Percentiles rank a stretch among this genome's conserved stretches.
Conservation (phyloP, 2,113 vertebrate genomes). For the Micronycteris hirsuta region DNA sequence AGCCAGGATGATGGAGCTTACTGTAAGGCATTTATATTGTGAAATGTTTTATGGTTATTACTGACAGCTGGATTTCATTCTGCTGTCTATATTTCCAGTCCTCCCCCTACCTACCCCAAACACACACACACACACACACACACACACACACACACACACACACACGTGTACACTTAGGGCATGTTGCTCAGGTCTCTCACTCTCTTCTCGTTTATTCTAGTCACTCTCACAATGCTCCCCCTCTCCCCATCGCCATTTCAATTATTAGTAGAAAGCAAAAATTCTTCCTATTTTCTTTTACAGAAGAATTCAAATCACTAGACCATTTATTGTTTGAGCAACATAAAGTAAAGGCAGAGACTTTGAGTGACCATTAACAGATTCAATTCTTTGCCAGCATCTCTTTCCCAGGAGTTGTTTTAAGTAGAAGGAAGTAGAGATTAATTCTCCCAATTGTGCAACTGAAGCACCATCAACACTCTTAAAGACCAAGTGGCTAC, state of each 20-base stretch:
- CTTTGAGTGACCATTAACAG: not conserved
- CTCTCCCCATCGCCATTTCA: not conserved
- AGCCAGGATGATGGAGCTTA: not conserved
- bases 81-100: not conserved
- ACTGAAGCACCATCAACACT: not conserved
- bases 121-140: not conserved
- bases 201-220: not conserved
- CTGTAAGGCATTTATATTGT: not conserved
- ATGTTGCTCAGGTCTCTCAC: not conserved
- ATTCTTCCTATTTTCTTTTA: not conserved
- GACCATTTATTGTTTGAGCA: not conserved
- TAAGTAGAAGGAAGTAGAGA: not conserved
- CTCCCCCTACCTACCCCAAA: not conserved
- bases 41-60: not conserved
- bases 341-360: not conserved
- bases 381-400: not conserved
- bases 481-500: not conserved
- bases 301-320: not conserved
- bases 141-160: not conserved
- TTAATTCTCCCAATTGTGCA: not conserved
- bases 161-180: too few relatives aligned
- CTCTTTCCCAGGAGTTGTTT: not conserved
- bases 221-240: not conserved
- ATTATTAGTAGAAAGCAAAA: not conserved
- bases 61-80: not conserved